Evolutionary conservation across 2,888 invertebrate genomes (phyloP).

Genomic region (Ephialtes manifestator): DNA sequence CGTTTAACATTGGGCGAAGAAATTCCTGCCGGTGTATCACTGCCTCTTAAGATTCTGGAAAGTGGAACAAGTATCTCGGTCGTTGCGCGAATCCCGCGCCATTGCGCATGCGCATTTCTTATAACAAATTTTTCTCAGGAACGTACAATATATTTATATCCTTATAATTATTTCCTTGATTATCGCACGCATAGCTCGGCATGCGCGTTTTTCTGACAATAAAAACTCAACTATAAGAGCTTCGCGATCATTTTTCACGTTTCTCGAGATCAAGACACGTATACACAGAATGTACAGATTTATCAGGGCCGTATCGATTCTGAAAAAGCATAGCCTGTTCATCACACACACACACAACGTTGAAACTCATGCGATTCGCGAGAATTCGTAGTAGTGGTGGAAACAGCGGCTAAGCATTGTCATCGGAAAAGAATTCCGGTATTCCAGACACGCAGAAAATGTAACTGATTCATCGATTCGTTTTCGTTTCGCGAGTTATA

Average conservation of each 20-base stretch:
- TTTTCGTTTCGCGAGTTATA: not conserved
- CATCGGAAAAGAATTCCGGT: constrained; percentile 30
- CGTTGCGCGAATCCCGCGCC: constrained; percentile 41
- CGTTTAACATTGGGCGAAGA: too few species aligned
- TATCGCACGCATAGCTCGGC: not conserved
- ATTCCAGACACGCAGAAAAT: constrained; percentile 25
- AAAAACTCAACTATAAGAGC: not conserved
- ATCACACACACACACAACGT: not conserved
- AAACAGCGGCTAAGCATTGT: not conserved
- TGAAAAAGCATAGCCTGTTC: not conserved
- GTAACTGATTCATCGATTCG: constrained; percentile 17
- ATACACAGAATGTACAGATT: not conserved
- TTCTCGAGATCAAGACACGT: not conserved
- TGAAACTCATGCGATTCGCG: not conserved
- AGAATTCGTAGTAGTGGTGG: constrained; percentile 1
- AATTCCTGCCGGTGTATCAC: too few species aligned
- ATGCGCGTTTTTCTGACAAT: not conserved
- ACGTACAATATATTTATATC: not conserved
- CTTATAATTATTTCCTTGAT: not conserved
- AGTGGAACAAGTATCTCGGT: not conserved
- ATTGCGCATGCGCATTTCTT: constrained; percentile 33
- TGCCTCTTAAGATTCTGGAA: too few species aligned
- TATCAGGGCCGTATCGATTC: not conserved
- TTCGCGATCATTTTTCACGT: not conserved
- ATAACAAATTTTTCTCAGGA: not conserved